Conservation (phyloP, 2,888 invertebrate genomes). For the Lasioglossum lativentre region DNA sequence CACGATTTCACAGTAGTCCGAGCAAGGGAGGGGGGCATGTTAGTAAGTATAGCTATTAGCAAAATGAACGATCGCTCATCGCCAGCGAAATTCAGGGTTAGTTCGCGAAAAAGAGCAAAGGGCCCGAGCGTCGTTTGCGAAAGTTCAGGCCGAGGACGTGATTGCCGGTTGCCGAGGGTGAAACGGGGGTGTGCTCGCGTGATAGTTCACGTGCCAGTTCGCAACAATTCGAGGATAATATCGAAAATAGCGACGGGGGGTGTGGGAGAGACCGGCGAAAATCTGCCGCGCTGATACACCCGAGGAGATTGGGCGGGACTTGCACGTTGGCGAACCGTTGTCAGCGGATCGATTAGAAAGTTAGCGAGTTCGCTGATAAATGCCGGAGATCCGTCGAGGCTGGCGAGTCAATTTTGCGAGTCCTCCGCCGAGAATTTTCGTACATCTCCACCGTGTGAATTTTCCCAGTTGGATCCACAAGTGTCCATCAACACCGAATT, state of each 20-base stretch:
- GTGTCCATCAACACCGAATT: too few species aligned
- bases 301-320: not conserved
- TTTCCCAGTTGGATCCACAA: not conserved
- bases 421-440: not conserved
- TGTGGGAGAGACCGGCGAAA: constrained; percentile 17
- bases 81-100: constrained; percentile 6
- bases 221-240: constrained; percentile 64
- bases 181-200: constrained; percentile 59
- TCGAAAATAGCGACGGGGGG: constrained; percentile 59
- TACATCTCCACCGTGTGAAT: not conserved
- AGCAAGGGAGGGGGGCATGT: not conserved
- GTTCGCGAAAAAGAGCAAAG: constrained; percentile 9
- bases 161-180: constrained; percentile 5
- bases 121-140: not conserved
- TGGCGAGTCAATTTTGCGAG: not conserved
- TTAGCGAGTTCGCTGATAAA: constrained; percentile 1
- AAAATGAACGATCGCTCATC: not conserved
- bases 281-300: constrained; percentile 28
- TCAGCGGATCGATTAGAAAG: constrained; percentile 8
- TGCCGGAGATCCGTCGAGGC: not conserved
- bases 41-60: not conserved
- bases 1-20: not conserved
- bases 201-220: constrained; percentile 71
- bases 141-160: constrained; percentile 16
- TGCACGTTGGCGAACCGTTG: not conserved